Evolutionary conservation across 2,888 invertebrate genomes (phyloP), one percentile per base, ranked within the genome.

Genomic region (Zaprionus lineosus): DNA sequence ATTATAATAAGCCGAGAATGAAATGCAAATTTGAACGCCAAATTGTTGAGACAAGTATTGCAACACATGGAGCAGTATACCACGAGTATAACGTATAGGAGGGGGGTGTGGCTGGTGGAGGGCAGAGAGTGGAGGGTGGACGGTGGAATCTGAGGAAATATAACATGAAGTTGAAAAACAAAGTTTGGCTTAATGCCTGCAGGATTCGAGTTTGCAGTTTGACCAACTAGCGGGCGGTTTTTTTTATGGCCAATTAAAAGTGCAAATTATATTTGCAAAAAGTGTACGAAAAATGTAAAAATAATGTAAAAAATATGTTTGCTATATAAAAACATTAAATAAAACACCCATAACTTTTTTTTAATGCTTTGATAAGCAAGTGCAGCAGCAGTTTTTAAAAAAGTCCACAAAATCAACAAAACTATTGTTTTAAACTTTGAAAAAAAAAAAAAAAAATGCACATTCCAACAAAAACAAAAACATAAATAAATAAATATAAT

Each of bases 161-260:
- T 21, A 53, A 66, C 70, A 53, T 41, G 43, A 62, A 74, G 66
- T 55, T 74, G 48, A 21, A 26, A 37, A 69, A 62, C 51, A 70
- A 74, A 74, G 52, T 72, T 72, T 59, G 48, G 34, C 15, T 57
- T 14, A 34, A 37, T 60, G 64, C 59, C 64, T 57, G 64, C 69
- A 69, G 69, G 52, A 44, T 66, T 50, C 52, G 51, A 60, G 46
- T 43, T 41, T 36, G 8, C 26, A 63, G 50, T 62, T 66, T 64
- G 43, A 14, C 53, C 58, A 63, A 67, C 69, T 55, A 43, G 19
- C 50, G 19, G 11, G 7, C 43, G 40, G 24, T 37, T 14, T 7
- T 40, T 55, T 50, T 43, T 50, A 58, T 41, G 51, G 68, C 50
- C 68, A 74, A 74, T 74, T 74, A 75, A 74, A 74, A 74, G 65